phyloP scores from a whole-genome alignment of 2,113 vertebrate species.

The Passer domesticus region DNA sequence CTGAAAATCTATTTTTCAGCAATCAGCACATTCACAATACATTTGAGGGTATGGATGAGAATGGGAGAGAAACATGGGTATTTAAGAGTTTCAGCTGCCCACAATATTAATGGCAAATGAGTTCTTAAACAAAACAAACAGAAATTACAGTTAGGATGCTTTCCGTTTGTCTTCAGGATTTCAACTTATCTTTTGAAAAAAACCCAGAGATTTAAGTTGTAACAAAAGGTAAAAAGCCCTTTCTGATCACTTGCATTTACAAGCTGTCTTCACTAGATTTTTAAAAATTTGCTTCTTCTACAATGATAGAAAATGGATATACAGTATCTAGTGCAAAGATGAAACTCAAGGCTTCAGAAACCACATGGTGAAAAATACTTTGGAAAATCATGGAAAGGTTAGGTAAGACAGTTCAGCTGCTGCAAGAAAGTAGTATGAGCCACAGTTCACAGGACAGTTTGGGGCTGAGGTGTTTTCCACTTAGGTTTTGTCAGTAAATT shows the following conservation, averaged over 20 bases:
- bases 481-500: not conserved
- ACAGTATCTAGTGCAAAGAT: not conserved
- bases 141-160: not conserved
- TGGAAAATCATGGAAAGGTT: not conserved
- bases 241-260: not conserved
- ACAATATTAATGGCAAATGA: not conserved
- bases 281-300: not conserved
- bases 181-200: not conserved
- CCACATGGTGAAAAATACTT: not conserved
- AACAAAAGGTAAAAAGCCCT: not conserved
- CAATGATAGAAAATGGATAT: not conserved
- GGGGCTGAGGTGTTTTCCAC: not conserved
- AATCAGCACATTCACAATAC: not conserved
- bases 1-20: not conserved
- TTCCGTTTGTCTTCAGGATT: not conserved
- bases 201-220: not conserved
- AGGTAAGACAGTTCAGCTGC: not conserved
- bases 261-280: not conserved
- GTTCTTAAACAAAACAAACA: not conserved
- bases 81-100: not conserved
- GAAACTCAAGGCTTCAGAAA: not conserved
- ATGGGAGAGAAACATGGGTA: not conserved
- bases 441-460: not conserved
- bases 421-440: not conserved
- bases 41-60: not conserved